Evolutionary conservation across 2,113 vertebrate species (phyloP), one percentile per base, ranked within the genome.

Genomic region (Athene noctua): DNA sequence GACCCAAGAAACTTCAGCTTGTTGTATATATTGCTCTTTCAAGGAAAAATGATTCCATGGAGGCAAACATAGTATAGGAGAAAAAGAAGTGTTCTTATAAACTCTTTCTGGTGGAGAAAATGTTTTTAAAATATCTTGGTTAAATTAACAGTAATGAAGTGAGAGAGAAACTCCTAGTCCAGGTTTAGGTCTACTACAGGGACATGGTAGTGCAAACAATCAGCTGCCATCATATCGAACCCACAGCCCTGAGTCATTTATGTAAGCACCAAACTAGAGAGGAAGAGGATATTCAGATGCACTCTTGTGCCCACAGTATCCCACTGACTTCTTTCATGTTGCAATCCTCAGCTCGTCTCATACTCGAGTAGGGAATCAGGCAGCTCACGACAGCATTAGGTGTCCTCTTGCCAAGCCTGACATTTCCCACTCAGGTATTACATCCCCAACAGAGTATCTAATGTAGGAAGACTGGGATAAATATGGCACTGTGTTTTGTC

Each of bases 371-470:
- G 36, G 5, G 29, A 61, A 71, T 74, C 11, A n/a, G 32, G 29
- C n/a, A 57, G 13, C 54, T 63, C 55, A 34, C 0, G 0, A 42
- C 8, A 65, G 16, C 44, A 26, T 11, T 34, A 34, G 9, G 9
- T 23, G 19, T 51, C 36, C 27, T 29, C 11, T 61, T 55, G 15
- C 46, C 29, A 61, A 74, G 12, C 8, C 46, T 61, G 19, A 40
- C 2, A n/a, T 36, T 59, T 79, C 17, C 38, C 49, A 49, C n/a
- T 55, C 25, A 54, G 55, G 4, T 62, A 25, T 70, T 63, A 27
- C 36, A 70, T 34, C 36, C 57, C 80, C 51, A 55, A 16, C 7
- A 36, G 11, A 59, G 5, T 49, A 42, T 21, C 30, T 54, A 26
- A 42, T 4, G 6, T 36, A 47, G 25, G 16, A 77, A 71, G 13